Percentiles rank a stretch among this genome's conserved stretches.
phyloP scores from a whole-genome alignment of 2,113 vertebrate genomes.

The Odocoileus hemionus region DNA sequence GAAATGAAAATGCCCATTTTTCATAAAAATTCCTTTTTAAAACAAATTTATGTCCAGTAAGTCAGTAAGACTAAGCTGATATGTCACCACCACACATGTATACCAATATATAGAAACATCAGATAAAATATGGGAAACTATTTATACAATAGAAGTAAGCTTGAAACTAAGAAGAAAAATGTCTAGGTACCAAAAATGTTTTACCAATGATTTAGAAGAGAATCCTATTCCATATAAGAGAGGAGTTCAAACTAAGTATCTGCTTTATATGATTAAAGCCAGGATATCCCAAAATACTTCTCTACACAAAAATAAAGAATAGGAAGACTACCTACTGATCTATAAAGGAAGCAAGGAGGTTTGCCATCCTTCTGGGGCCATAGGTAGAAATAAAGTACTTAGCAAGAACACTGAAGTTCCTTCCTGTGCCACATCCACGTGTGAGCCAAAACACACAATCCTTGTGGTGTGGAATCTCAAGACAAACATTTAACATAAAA shows the following conservation, averaged over 20 bases:
- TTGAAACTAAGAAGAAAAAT: background rate
- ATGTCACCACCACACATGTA: background rate
- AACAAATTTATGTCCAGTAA: slow-evolving; percentile 28
- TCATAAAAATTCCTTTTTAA: slow-evolving; percentile 27
- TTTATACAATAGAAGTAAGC: background rate
- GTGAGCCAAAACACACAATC: background rate
- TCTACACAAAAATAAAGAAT: background rate
- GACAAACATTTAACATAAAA: background rate
- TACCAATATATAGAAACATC: background rate
- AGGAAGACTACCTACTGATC: background rate
- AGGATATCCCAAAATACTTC: background rate
- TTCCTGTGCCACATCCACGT: background rate
- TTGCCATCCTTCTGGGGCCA: background rate
- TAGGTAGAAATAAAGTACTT: background rate
- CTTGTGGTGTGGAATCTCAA: background rate
- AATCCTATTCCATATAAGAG: background rate
- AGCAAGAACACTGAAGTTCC: background rate
- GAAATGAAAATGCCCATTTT: slow-evolving; percentile 5
- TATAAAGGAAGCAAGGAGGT: background rate
- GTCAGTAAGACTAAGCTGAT: background rate
- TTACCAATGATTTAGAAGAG: background rate
- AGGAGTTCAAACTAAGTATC: background rate
- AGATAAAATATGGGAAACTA: background rate
- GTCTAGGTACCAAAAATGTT: background rate
- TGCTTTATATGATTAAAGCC: background rate